Conservation (phyloP, 2,113 vertebrate species). For the Microtus ochrogaster region DNA sequence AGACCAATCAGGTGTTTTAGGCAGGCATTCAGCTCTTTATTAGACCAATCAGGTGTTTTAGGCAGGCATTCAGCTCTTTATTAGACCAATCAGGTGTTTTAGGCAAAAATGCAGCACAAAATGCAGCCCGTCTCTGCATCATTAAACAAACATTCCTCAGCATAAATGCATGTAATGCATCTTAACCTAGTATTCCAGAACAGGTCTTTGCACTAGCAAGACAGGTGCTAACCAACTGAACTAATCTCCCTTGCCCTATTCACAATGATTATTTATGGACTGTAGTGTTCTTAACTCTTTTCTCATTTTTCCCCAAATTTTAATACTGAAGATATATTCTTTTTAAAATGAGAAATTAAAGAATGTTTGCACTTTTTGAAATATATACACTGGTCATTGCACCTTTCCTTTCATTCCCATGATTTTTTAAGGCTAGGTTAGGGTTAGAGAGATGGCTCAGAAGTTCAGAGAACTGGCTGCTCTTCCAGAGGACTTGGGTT, state of each 20-base stretch:
- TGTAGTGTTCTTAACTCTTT: not conserved
- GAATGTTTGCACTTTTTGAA: not conserved
- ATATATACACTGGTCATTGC: not conserved
- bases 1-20: not conserved
- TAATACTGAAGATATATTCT: not conserved
- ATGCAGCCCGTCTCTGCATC: not conserved
- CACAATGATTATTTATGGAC: not conserved
- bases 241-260: not conserved
- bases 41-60: not conserved
- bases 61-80: not conserved
- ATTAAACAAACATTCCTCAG: not conserved
- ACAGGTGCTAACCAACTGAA: not conserved
- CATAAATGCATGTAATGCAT: not conserved
- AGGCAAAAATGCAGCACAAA: not conserved
- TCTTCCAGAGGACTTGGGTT: not conserved
- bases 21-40: not conserved
- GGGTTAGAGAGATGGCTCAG: not conserved
- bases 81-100: not conserved
- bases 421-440: not conserved
- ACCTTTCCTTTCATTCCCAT: not conserved
- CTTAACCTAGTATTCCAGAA: not conserved
- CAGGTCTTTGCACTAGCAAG: too few relatives aligned
- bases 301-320: not conserved
- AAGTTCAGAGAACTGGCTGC: not conserved
- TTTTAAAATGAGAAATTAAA: conserved; percentile 37